A percentile compares a stretch with the other conserved stretches of the same genome.
These are phyloP conservation scores for Sinosuthora webbiana DNA, from an alignment of 2,113 vertebrate genomes.

Conservation along the genomic window DNA sequence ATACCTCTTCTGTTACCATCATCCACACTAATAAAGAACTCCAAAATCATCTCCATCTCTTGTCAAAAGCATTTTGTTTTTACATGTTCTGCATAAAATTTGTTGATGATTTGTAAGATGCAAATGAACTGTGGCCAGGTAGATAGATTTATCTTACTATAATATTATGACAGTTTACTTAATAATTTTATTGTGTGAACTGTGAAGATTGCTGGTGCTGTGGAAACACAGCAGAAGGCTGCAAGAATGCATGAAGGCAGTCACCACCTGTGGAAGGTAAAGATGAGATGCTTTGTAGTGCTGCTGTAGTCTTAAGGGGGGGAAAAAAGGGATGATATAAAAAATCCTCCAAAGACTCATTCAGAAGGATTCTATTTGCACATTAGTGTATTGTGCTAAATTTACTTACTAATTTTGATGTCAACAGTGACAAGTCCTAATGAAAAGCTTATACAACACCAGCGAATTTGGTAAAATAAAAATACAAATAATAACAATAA, in stretches of 20 bases:
- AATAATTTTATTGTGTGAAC: neutral
- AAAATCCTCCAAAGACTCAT: slow-evolving; percentile 71
- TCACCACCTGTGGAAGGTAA: neutral
- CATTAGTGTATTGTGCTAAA: slow-evolving; percentile 66
- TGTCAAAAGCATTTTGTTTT: slow-evolving; percentile 14
- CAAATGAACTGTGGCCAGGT: neutral
- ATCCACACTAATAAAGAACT: neutral
- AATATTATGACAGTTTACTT: neutral
- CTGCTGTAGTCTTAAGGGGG: neutral
- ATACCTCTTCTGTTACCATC: neutral
- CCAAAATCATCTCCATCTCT: neutral
- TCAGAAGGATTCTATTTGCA: slow-evolving; percentile 53
- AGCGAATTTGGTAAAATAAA: neutral
- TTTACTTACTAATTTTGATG: slow-evolving; percentile 62
- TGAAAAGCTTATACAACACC: slow-evolving; percentile 66
- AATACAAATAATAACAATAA: neutral
- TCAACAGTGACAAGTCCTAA: slow-evolving; percentile 61
- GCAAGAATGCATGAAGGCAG: neutral
- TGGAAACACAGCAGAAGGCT: neutral
- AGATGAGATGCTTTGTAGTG: neutral
- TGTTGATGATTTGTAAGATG: neutral
- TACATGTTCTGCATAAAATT: neutral
- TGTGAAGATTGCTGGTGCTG: neutral
- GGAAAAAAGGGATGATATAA: slow-evolving; percentile 3
- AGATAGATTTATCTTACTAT: neutral